Evolutionary conservation across 2,888 invertebrate species (phyloP), one percentile per base, ranked within the genome.

Genomic region (Ormyrus labotus): DNA sequence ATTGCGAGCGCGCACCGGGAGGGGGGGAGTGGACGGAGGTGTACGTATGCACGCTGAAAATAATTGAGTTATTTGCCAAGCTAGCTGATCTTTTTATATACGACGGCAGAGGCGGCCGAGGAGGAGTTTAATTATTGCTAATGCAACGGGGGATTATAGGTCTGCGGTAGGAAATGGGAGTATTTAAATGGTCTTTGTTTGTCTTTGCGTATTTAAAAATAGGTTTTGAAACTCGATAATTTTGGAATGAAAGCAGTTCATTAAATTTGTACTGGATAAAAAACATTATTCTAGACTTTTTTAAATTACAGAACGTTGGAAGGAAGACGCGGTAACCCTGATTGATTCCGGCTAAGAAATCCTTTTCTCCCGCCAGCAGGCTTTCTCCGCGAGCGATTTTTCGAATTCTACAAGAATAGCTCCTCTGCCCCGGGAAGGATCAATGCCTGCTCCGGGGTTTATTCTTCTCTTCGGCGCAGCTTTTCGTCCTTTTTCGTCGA

Each of bases 401-500:
- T 53, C 63, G 47, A 45, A 47, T 47, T 47, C 47, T 47, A 63
- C 47, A 7, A 7, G 61, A 63, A 63, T 10, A 47, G 47, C 50
- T 50, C 50, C 65, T 65, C 51, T 51, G 50, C 48, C 48, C 47
- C 64, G 13, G 34, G 34, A 34, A 50, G 64, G 6, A 50, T 50
- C 34, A 34, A 55, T 7, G 45, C 19, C 9, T 19, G 53, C 50
- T 19, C 19, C 57, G 58, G 69, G 34, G 51, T 47, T 72, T 55
- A 48, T 64, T 55, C 64, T 74, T 74, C 9, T 55, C 64, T 74
- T 74, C 9, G 47, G 45, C 47, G 34, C 34, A 19, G 71, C 47
- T 72, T 60, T 78, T 78, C 71, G 67, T 74, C 74, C 69, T 74
- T 80, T 70, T 80, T 75, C 75, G 70, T 65, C 65, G 34, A n/a